A percentile compares a stretch with the other conserved stretches of the same genome.
phyloP scores from a whole-genome alignment of 2,888 invertebrate species.

The Parnassius orleans region DNA sequence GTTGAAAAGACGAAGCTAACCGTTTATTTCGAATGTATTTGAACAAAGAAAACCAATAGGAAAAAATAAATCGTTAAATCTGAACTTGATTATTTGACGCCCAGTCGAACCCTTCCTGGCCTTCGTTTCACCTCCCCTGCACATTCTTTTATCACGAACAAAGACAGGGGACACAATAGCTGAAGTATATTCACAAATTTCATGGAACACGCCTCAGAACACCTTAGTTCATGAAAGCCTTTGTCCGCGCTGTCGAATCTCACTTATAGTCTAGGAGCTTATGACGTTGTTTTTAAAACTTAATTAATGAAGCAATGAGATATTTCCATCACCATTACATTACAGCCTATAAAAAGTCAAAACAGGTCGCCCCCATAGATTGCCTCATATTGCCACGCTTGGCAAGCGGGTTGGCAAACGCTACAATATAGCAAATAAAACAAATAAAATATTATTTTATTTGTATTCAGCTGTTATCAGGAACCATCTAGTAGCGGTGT shows the following conservation, averaged over 20 bases:
- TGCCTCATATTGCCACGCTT: too few relatives aligned
- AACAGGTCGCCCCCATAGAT: too few relatives aligned
- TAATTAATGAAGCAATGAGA: conserved; percentile 4
- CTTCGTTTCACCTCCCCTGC: neutral
- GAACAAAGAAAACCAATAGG: neutral
- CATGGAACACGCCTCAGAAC: conserved; percentile 31
- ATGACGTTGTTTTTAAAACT: neutral
- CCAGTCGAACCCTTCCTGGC: conserved; percentile 8
- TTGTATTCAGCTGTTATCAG: too few relatives aligned
- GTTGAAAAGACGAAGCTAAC: too few relatives aligned
- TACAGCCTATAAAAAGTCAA: too few relatives aligned
- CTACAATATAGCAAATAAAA: too few relatives aligned
- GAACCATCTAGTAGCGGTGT: too few relatives aligned
- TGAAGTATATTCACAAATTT: conserved; percentile 21
- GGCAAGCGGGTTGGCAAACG: too few relatives aligned
- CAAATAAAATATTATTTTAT: too few relatives aligned
- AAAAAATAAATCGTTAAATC: neutral
- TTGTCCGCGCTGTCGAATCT: conserved; percentile 42
- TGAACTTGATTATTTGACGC: neutral
- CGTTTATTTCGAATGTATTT: too few relatives aligned
- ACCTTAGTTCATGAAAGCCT: conserved; percentile 38
- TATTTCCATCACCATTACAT: too few relatives aligned
- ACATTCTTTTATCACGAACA: conserved; percentile 13
- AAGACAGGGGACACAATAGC: conserved; percentile 20
- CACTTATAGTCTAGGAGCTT: conserved; percentile 34